These are phyloP conservation scores for Salticus scenicus DNA, from an alignment of 2,888 invertebrate species.

Conservation along the genomic window DNA sequence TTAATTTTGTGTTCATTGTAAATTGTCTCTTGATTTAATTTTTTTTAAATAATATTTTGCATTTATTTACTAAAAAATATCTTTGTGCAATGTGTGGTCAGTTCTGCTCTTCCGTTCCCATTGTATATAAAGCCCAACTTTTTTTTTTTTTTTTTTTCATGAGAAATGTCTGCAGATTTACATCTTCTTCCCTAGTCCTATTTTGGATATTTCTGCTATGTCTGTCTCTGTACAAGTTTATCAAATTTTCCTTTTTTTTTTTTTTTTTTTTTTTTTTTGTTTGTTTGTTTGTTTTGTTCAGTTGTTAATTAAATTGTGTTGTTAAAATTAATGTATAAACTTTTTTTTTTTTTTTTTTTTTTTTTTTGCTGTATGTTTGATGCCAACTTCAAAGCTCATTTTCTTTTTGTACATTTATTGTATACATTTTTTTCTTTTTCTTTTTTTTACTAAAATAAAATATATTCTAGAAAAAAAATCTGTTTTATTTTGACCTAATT, in stretches of 20 bases:
- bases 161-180: background rate
- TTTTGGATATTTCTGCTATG: constrained; percentile 27
- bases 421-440: constrained; percentile 68
- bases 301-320: constrained; percentile 47
- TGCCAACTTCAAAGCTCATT: constrained; percentile 68
- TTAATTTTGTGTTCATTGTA: constrained; percentile 64
- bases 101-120: constrained; percentile 17
- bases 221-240: constrained; percentile 47
- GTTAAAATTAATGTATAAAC: constrained; percentile 45
- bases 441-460: constrained; percentile 58
- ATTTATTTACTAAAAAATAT: constrained; percentile 64
- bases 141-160: background rate
- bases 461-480: constrained; percentile 48
- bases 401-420: constrained; percentile 67
- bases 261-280: too few relatives aligned
- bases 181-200: constrained; percentile 29
- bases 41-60: constrained; percentile 40
- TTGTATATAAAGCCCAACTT: background rate
- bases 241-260: constrained; percentile 33
- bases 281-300: too few relatives aligned
- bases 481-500: too few relatives aligned
- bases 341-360: too few relatives aligned
- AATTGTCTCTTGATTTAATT: constrained; percentile 50
- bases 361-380: constrained; percentile 35
- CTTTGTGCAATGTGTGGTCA: constrained; percentile 58